phyloP scores from a whole-genome alignment of 2,888 invertebrate genomes.

The Keiferia lycopersicella region DNA sequence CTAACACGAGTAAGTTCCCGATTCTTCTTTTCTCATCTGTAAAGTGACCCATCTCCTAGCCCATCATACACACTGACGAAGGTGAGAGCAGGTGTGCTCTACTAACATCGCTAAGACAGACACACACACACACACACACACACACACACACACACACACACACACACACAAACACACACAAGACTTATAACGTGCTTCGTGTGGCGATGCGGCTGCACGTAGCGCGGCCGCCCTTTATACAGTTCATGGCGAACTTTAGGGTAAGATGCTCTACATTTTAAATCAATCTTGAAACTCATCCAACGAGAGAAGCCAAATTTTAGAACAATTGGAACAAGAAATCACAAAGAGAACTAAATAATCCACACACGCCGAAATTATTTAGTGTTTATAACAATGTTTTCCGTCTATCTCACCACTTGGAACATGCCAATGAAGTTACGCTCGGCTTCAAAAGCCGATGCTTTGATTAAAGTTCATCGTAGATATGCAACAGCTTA shows the following conservation, averaged over 20 bases:
- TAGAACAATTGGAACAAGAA: too few species aligned
- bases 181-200: constrained; percentile 23
- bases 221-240: constrained; percentile 60
- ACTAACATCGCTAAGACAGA: constrained; percentile 28
- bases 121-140: constrained; percentile 22
- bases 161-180: constrained; percentile 24
- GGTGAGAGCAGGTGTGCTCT: constrained; percentile 38
- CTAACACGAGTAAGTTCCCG: background rate
- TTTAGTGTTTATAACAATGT: too few species aligned
- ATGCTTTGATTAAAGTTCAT: too few species aligned
- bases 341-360: too few species aligned
- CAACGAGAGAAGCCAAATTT: too few species aligned
- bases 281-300: background rate
- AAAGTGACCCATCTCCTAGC: background rate
- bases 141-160: constrained; percentile 24
- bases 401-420: too few species aligned
- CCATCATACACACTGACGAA: background rate
- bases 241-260: constrained; percentile 35
- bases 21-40: background rate
- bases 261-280: constrained; percentile 53
- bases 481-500: background rate
- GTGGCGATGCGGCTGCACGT: constrained; percentile 43
- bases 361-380: too few species aligned
- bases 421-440: too few species aligned
- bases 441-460: too few species aligned